Evolutionary conservation across 2,113 vertebrate genomes (phyloP).

Genomic region (Trematomus loennbergii): DNA sequence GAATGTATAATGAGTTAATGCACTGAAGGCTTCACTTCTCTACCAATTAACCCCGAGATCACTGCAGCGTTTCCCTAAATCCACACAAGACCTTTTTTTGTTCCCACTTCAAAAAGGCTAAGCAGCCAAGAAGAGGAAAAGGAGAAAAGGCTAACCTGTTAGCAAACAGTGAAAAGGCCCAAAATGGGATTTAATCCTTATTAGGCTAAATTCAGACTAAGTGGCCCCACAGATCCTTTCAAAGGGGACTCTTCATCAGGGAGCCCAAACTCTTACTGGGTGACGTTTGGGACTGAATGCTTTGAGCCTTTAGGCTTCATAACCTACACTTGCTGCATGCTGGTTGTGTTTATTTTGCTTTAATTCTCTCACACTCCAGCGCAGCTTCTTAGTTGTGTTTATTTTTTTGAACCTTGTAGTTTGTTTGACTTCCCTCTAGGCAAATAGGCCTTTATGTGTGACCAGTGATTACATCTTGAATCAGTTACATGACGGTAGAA

Average conservation of each 20-base stretch:
- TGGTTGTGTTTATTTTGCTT: conserved; percentile 81
- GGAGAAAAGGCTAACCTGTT: conserved; percentile 97
- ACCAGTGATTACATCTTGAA: conserved; percentile 72
- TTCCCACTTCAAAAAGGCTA: conserved; percentile 92
- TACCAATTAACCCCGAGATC: conserved; percentile 96
- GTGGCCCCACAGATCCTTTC: conserved; percentile 92
- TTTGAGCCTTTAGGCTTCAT: conserved; percentile 69
- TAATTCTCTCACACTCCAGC: conserved; percentile 71
- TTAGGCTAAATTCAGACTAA: conserved; percentile 97
- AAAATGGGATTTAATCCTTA: conserved; percentile 94
- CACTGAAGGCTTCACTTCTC: conserved; percentile 93
- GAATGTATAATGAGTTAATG: conserved; percentile 95
- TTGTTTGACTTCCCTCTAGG: conserved; percentile 77
- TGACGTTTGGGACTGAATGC: conserved; percentile 62
- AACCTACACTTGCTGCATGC: conserved; percentile 65
- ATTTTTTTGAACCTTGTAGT: conserved; percentile 72
- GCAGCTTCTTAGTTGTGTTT: conserved; percentile 72
- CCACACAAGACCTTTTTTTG: conserved; percentile 91
- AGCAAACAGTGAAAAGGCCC: conserved; percentile 90
- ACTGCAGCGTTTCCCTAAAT: conserved; percentile 94
- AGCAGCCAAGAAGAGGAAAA: conserved; percentile 87
- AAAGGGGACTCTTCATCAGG: conserved; percentile 80
- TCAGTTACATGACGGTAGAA: conserved; percentile 63
- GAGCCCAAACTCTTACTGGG: conserved; percentile 63
- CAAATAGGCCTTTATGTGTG: conserved; percentile 63